Evolutionary conservation across 2,888 invertebrate species (phyloP), one percentile per base, ranked within the genome.

Genomic region (Camptogramma bilineatum): DNA sequence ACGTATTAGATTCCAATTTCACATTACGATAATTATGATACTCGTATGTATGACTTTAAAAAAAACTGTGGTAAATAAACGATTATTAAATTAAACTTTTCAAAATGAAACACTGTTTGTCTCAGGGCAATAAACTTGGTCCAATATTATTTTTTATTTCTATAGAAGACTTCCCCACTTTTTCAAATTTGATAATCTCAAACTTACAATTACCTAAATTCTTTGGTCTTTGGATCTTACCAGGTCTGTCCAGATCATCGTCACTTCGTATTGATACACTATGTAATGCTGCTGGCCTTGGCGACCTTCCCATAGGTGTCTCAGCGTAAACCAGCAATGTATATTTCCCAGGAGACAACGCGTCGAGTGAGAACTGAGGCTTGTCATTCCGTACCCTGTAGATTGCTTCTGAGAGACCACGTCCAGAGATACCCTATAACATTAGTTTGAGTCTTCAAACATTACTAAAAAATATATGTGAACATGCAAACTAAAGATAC

Each of bases 311-410:
- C 79, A 96, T 95, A 7, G 96, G 96, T 74, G 97, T 98, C 73
- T 96, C 96, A 18, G 97, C 96, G 83, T 96, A 97, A 31, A 97
- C 96, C 70, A 95, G 93, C 71, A 97, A 94, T 80, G 96, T 96
- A 88, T 97, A 98, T 73, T 95, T 94, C 56, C 96, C 97, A 17
- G 97, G 96, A 63, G 96, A 94, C 64, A 98, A 92, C 71, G 95
- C 95, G 80, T 95, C 95, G 62, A 97, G 91, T 52, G 95, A 94
- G 78, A 97, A 97, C 74, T 95, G 94, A 0, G 97, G 97, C 66
- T 92, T 91, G 42, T 94, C 92, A 85, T 95, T 94, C 82, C 95
- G 90, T 77, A 95, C 93, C 75, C 95, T 87, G 84, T 95, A 94
- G 62, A 96, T 90, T 72, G 95, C 94, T 78, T 94, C 89, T 0